Percentiles rank a stretch among this genome's conserved stretches.
Conservation (phyloP, 2,113 vertebrate genomes). For the Ochotona princeps region DNA sequence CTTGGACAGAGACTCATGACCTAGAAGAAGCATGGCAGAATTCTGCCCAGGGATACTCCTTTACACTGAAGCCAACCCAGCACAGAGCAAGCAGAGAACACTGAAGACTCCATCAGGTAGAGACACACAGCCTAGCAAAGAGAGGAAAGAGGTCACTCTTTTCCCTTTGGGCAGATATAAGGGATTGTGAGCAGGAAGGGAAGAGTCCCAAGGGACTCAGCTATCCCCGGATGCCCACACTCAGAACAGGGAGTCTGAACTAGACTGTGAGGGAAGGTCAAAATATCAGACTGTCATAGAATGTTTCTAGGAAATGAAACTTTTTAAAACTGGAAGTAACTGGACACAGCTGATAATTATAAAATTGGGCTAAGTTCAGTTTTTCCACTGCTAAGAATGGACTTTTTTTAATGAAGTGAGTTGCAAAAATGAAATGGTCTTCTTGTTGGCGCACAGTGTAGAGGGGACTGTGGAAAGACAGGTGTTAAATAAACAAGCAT, state of each 20-base stretch:
- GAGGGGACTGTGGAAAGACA: neutral
- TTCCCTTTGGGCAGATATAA: neutral
- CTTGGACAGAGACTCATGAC: neutral
- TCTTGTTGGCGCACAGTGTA: neutral
- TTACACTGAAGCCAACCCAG: neutral
- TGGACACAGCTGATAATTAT: constrained; percentile 45
- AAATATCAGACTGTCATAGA: neutral
- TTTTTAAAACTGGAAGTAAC: constrained; percentile 58
- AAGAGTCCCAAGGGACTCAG: neutral
- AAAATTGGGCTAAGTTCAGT: constrained; percentile 32
- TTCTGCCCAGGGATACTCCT: neutral
- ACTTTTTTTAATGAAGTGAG: neutral
- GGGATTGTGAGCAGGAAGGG: neutral
- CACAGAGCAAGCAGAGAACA: neutral
- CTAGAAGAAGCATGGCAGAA: neutral
- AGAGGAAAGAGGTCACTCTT: neutral
- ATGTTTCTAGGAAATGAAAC: constrained; percentile 38
- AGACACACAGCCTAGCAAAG: neutral
- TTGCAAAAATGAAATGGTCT: constrained; percentile 51
- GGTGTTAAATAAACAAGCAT: neutral
- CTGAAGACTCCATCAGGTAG: neutral
- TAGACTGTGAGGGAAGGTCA: neutral
- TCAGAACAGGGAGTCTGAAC: neutral
- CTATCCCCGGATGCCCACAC: neutral
- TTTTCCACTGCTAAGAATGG: constrained; percentile 41